phyloP scores from a whole-genome alignment of 2,113 vertebrate species.

The Cyprinodon brontotheroides region DNA sequence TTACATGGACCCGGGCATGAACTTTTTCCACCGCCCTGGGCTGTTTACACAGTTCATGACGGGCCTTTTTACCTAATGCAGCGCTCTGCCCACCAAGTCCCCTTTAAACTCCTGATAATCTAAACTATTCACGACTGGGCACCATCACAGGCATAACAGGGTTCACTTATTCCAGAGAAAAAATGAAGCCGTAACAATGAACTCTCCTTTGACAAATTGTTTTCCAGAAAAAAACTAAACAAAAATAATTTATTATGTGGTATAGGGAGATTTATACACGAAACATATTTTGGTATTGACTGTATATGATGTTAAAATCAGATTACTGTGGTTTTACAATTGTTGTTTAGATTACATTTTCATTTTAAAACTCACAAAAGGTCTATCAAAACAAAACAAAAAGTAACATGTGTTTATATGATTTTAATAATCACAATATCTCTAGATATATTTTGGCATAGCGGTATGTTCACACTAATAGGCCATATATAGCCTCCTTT shows the following conservation, averaged over 20 bases:
- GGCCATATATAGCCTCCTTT: background rate
- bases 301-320: background rate
- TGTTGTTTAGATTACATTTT: background rate
- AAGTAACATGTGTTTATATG: background rate
- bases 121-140: slow-evolving; percentile 1
- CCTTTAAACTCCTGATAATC: slow-evolving; percentile 31
- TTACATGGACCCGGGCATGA: slow-evolving; percentile 86
- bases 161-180: slow-evolving; percentile 12
- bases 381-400: background rate
- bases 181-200: background rate
- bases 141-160: background rate
- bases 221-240: background rate
- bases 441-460: background rate
- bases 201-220: background rate
- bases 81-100: slow-evolving; percentile 73
- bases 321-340: background rate
- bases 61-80: slow-evolving; percentile 75
- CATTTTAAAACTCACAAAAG: background rate
- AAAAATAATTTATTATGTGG: no score
- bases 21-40: slow-evolving; percentile 83
- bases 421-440: background rate
- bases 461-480: no score
- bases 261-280: no score
- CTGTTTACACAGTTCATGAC: slow-evolving; percentile 81
- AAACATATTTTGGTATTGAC: background rate